Evolutionary conservation across 2,797 vertebrate species (phyloP), one percentile per base, ranked within the genome.

Genomic region (Enteromius mattozi): DNA sequence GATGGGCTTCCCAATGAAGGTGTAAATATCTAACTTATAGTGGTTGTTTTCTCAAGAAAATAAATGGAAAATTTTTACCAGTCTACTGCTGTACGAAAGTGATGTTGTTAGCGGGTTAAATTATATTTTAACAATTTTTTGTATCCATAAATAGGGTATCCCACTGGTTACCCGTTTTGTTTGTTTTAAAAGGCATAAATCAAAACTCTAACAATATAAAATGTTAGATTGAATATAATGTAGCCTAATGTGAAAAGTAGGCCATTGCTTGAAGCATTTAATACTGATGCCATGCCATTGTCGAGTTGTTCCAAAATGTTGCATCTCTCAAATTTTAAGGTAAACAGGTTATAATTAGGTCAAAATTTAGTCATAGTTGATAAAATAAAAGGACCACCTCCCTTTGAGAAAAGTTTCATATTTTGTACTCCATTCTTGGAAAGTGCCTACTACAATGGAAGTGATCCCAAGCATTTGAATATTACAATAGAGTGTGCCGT

Each of bases 1-100:
- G 59, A 68, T 71, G 88, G 87, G 90, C 88, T 87, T 89, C 91
- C 86, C 66, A 90, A 91, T 92, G 89, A 92, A 87, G 90, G 76
- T 94, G 94, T 96, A 95, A 92, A 95, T 95, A 95, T 93, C 86
- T 93, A 93, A 95, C 89, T 94, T 94, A 92, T 91, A 89, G 88
- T 89, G 90, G 81, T 84, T 87, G 87, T 90, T 91, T 90, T 87
- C 87, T 66, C 66, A 89, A 88, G 66, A 78, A 89, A 94, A 94
- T 94, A 93, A 95, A 95, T 88, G 84, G 2, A 86, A 80, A 61
- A 72, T 92, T 94, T 95, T 92, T 88, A 89, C 84, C 69, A 68
- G 33, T 49, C 21, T 65, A 66, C n/a, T 45, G 13, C 1, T 49
- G 14, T 51, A 12, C n/a, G 6, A 9, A 56, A 42, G 6, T 40